Percentiles rank a stretch among this genome's conserved stretches.
phyloP scores from a whole-genome alignment of 2,113 vertebrate species.

The Ageneiosus marmoratus region DNA sequence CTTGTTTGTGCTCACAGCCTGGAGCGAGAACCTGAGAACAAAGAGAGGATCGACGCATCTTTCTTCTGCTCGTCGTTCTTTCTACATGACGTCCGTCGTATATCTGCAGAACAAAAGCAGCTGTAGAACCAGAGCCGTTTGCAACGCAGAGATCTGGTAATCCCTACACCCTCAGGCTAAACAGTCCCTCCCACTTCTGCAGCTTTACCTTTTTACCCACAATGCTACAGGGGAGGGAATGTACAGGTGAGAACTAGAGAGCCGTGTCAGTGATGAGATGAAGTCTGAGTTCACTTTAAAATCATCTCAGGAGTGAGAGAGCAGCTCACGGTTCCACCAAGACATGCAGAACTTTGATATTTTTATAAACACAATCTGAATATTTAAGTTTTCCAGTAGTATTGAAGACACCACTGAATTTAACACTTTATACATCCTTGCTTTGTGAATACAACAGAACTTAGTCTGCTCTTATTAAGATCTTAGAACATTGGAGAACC shows the following conservation, averaged over 20 bases:
- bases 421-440: too few species aligned
- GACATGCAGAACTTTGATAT: background rate
- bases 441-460: too few species aligned
- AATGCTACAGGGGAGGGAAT: constrained; percentile 47
- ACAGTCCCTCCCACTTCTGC: constrained; percentile 56
- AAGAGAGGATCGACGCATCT: constrained; percentile 57
- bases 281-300: background rate
- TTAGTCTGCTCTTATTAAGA: too few species aligned
- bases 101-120: constrained; percentile 59
- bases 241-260: constrained; percentile 50
- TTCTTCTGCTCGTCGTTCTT: constrained; percentile 52
- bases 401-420: background rate
- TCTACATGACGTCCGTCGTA: constrained; percentile 60
- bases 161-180: constrained; percentile 55
- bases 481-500: too few species aligned
- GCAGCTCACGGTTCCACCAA: background rate
- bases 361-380: background rate
- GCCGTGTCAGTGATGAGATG: constrained; percentile 55
- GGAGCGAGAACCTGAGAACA: constrained; percentile 51
- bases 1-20: constrained; percentile 8
- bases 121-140: constrained; percentile 58
- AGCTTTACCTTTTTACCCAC: constrained; percentile 60
- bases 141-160: constrained; percentile 63
- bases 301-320: too few species aligned
- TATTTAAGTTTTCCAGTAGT: background rate